Evolutionary conservation across 35 echinoderm and acorn worm genomes (phyloP), one percentile per base, ranked within the genome.

Genomic region (Heliocidaris tuberculata): DNA sequence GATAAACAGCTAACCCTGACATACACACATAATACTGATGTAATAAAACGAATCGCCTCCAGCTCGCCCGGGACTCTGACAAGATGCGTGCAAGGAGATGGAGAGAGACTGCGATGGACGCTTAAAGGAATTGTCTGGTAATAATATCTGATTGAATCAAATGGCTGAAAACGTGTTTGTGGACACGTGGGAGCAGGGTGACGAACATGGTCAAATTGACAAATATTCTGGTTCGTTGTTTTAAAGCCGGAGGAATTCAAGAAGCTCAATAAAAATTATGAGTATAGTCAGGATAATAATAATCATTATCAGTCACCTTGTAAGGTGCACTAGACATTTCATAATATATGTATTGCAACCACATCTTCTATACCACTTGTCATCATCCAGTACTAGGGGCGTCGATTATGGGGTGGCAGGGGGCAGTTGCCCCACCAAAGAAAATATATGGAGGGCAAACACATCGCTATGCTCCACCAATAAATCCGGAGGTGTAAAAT

Each of bases 21-120:
- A 78, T 78, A 78, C 65, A 78, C 65, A 78, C 65, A 78, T n/a
- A 78, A 78, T 78, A 78, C 65, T 78, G 65, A 78, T 78, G 65
- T 78, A 78, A 78, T 78, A 78, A 78, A 78, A 78, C 65, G 65
- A 70, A n/a, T 24, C 4, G 65, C 65, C 65, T 78, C 19, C 65
- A 78, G 65, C 65, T 8, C 65, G 27, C 65, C 65, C 4, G 27
- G 27, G 65, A n/a, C 15, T 78, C 65, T 78, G 65, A 78, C 65
- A 78, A n/a, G 65, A n/a, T 78, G 65, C 65, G 65, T 78, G 65
- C 4, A 78, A 78, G 65, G 21, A 78, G 27, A 78, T 7, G 7
- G 19, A 7, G 65, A 21, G 27, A 78, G 65, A 78, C 65, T n/a
- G 65, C 27, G 21, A 78, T 78, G 27, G 65, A 78, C 65, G 27